Evolutionary conservation across 37 sponge, comb jelly and placozoan genomes (phyloP).

Genomic region (Ephydatia muelleri): DNA sequence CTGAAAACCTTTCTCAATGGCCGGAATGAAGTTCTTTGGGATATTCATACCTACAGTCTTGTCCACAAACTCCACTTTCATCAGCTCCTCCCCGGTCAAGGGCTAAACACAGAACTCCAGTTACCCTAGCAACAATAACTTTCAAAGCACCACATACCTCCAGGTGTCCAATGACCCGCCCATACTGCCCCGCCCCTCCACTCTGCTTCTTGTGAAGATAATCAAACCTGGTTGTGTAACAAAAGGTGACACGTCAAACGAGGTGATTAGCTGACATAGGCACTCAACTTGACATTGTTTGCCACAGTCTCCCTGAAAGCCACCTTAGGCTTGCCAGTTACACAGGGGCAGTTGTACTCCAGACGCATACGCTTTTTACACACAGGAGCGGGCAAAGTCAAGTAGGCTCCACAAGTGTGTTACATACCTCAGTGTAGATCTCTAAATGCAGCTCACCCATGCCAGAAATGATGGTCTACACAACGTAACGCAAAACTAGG

Average conservation of each 20-base stretch:
- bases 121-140: slow-evolving; percentile 31
- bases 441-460: slow-evolving; percentile 99
- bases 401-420: not conserved
- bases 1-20: slow-evolving; percentile 88
- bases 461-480: slow-evolving; percentile 95
- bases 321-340: slow-evolving; percentile 91
- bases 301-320: slow-evolving; percentile 94
- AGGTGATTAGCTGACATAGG: not conserved
- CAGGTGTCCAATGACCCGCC: slow-evolving; percentile 82
- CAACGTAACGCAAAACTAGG: not conserved
- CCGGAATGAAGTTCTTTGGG: slow-evolving; percentile 93
- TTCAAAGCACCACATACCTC: slow-evolving; percentile 11
- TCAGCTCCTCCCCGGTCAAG: slow-evolving; percentile 66
- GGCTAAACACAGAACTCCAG: slow-evolving; percentile 40
- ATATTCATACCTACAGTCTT: slow-evolving; percentile 90
- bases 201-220: slow-evolving; percentile 97
- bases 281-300: slow-evolving; percentile 42
- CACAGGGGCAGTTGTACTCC: slow-evolving; percentile 90
- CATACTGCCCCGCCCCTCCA: slow-evolving; percentile 98
- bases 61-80: slow-evolving; percentile 84
- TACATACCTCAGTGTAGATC: slow-evolving; percentile 84
- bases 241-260: slow-evolving; percentile 50
- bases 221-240: slow-evolving; percentile 72
- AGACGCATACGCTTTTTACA: slow-evolving; percentile 86
- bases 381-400: not conserved